Percentiles rank a stretch among this genome's conserved stretches.
These are phyloP conservation scores for Dicycla oo DNA, from an alignment of 2,888 invertebrate genomes.

Conservation along the genomic window DNA sequence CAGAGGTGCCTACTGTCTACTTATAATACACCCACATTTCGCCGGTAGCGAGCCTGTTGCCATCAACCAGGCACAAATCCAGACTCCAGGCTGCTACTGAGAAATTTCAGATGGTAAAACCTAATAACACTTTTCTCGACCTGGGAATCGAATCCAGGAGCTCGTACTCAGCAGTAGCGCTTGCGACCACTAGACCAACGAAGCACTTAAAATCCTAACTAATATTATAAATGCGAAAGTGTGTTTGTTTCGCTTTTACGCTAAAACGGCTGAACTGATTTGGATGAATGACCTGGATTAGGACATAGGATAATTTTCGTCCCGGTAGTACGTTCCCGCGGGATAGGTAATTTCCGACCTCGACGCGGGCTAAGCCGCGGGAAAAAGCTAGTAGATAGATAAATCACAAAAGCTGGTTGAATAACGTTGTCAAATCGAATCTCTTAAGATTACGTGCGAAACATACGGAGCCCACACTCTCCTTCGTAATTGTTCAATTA, in stretches of 20 bases:
- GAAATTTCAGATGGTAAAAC: background rate
- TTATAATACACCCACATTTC: background rate
- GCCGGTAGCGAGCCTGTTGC: no score
- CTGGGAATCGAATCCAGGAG: background rate
- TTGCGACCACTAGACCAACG: background rate
- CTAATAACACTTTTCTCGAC: background rate
- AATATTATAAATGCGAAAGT: no score
- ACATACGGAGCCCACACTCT: constrained; percentile 42
- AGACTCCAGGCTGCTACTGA: background rate
- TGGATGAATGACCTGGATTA: no score
- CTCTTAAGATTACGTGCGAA: background rate
- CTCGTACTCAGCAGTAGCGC: background rate
- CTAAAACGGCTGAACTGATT: no score
- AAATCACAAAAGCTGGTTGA: constrained; percentile 10
- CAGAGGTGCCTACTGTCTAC: background rate
- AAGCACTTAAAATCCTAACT: background rate
- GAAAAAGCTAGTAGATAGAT: background rate
- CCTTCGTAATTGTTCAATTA: constrained; percentile 58
- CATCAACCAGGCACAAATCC: background rate
- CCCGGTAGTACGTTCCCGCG: no score
- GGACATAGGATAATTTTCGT: no score
- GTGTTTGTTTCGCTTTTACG: no score
- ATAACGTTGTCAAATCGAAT: constrained; percentile 26
- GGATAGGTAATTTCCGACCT: no score
- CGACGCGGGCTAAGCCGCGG: no score